phyloP scores from a whole-genome alignment of 1,140 invertebrate genomes.

The Ditylenchus dipsaci region DNA sequence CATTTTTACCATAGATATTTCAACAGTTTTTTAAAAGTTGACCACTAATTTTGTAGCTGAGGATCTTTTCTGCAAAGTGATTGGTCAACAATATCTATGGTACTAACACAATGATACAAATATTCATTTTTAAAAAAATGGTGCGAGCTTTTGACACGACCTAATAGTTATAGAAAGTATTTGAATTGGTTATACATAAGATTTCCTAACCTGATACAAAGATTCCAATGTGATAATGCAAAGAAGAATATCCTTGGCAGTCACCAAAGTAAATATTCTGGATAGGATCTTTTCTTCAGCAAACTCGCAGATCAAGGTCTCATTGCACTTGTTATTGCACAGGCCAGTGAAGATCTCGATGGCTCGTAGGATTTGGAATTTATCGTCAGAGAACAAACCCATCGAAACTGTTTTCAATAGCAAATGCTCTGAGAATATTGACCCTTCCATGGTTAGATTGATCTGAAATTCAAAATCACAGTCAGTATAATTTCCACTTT shows the following conservation, averaged over 20 bases:
- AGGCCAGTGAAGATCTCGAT: conserved; percentile 82
- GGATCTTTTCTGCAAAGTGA: too few species aligned
- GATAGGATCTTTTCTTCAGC: conserved; percentile 67
- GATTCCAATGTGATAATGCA: conserved; percentile 87
- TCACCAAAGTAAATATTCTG: conserved; percentile 74
- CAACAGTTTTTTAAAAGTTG: too few species aligned
- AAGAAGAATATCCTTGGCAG: conserved; percentile 88
- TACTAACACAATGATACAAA: too few species aligned
- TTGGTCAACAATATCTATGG: too few species aligned
- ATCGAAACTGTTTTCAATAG: conserved; percentile 73
- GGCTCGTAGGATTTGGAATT: conserved; percentile 73
- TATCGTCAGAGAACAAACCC: conserved; percentile 73
- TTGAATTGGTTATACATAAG: too few species aligned
- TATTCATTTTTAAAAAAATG: too few species aligned
- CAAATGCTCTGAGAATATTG: conserved; percentile 40
- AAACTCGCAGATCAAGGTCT: conserved; percentile 70
- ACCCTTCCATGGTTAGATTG: conserved; percentile 20
- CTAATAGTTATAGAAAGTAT: too few species aligned
- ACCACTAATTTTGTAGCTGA: too few species aligned
- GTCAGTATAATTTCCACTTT: not conserved
- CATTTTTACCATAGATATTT: too few species aligned
- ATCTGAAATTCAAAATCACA: conserved; percentile 45
- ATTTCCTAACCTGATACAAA: conserved; percentile 72
- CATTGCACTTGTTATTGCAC: conserved; percentile 77
- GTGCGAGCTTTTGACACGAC: too few species aligned